phyloP scores from a whole-genome alignment of 2,797 vertebrate genomes.

The Phrynocephalus forsythii region DNA sequence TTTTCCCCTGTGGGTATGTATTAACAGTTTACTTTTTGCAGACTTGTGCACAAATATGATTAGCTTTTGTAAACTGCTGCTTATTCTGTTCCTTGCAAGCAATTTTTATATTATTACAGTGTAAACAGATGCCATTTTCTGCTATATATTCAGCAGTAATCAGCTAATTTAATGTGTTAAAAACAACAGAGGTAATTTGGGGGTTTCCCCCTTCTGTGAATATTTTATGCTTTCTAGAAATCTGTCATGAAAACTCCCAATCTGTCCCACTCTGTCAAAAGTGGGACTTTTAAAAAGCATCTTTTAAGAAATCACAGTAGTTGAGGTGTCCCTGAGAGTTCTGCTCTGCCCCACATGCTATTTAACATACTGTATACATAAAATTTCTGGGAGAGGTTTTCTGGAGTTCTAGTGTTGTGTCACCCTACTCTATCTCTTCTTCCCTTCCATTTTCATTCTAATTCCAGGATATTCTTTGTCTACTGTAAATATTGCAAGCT shows the following conservation, averaged over 20 bases:
- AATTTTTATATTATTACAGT: conserved; percentile 78
- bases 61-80: conserved; percentile 76
- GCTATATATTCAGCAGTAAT: conserved; percentile 71
- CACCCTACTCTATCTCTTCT: too few relatives aligned
- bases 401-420: too few relatives aligned
- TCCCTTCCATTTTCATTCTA: too few relatives aligned
- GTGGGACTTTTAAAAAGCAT: conserved; percentile 3
- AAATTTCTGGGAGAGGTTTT: too few relatives aligned
- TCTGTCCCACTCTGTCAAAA: conserved; percentile 35
- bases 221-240: conserved; percentile 62
- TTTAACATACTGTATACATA: too few relatives aligned
- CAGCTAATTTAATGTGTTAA: conserved; percentile 73
- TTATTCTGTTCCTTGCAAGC: conserved; percentile 79
- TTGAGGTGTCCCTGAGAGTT: too few relatives aligned
- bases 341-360: too few relatives aligned
- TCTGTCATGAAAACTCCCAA: conserved; percentile 52
- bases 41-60: conserved; percentile 77
- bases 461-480: too few relatives aligned
- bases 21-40: conserved; percentile 75
- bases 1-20: conserved; percentile 58
- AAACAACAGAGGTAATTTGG: conserved; percentile 73
- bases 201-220: conserved; percentile 41
- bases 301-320: conserved; percentile 27
- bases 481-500: too few relatives aligned
- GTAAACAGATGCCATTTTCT: conserved; percentile 78